Conservation (phyloP, 1,140 invertebrate genomes). For the Laupala kohalensis region DNA sequence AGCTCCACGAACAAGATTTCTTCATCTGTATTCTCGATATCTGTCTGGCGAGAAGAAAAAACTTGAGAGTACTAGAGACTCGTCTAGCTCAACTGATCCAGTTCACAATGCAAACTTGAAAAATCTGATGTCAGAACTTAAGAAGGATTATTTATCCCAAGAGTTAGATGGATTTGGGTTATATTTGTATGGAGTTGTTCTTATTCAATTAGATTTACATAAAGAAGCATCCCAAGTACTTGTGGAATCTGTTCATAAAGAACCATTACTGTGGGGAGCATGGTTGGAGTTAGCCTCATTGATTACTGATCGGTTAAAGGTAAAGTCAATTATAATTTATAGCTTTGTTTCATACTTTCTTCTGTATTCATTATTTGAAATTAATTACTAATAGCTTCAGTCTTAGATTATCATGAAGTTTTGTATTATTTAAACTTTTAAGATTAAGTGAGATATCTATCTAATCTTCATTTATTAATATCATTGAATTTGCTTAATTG, state of each 20-base stretch:
- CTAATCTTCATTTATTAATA: background rate
- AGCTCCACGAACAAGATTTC: conserved; percentile 54
- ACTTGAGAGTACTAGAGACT: conserved; percentile 68
- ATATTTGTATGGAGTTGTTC: conserved; percentile 82
- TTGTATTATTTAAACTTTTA: no score
- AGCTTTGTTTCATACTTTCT: no score
- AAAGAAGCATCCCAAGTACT: conserved; percentile 62
- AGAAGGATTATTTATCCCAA: conserved; percentile 40
- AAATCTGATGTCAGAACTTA: conserved; percentile 38
- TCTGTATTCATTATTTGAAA: no score
- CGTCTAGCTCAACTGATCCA: conserved; percentile 52
- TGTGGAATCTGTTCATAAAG: conserved; percentile 56
- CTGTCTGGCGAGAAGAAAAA: conserved; percentile 80
- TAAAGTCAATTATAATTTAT: no score
- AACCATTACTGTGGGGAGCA: conserved; percentile 81
- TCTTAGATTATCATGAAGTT: no score
- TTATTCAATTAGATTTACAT: conserved; percentile 73
- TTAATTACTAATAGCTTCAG: no score
- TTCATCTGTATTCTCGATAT: conserved; percentile 75
- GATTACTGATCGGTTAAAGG: conserved; percentile 60
- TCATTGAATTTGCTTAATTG: background rate
- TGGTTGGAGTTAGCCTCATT: conserved; percentile 85
- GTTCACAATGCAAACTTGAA: conserved; percentile 40
- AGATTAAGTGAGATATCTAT: no score
- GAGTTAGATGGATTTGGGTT: conserved; percentile 76